Percentiles rank a stretch among this genome's conserved stretches.
Evolutionary conservation across 2,888 invertebrate genomes (phyloP).

Genomic region (Athalia circularis): DNA sequence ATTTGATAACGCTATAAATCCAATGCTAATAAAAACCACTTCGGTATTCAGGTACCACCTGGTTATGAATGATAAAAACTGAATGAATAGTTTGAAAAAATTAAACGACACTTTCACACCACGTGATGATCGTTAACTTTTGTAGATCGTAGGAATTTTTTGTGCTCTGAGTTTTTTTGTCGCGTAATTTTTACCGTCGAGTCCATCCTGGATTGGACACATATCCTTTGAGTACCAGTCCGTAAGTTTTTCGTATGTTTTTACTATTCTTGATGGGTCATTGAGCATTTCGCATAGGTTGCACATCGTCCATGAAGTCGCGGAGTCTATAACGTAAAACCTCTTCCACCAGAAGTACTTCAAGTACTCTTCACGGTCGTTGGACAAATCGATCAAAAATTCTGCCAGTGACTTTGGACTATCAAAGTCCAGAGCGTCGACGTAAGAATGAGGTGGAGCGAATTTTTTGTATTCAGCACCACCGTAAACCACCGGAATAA

Average conservation of each 20-base stretch:
- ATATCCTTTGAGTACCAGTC: constrained; percentile 59
- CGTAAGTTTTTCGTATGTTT: constrained; percentile 47
- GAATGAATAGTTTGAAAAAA: too few relatives aligned
- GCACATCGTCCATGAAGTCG: constrained; percentile 77
- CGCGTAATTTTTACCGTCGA: constrained; percentile 42
- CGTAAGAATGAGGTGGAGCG: constrained; percentile 79
- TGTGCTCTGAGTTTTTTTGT: neutral
- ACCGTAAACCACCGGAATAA: constrained; percentile 82
- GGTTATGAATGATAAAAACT: too few relatives aligned
- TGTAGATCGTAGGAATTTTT: too few relatives aligned
- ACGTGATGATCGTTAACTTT: too few relatives aligned
- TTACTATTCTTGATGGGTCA: constrained; percentile 32
- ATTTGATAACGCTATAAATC: too few relatives aligned
- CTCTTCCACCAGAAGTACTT: constrained; percentile 82
- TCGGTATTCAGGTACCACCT: too few relatives aligned
- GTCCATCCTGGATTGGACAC: constrained; percentile 59
- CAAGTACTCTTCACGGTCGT: constrained; percentile 77
- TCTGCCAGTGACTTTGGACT: constrained; percentile 77
- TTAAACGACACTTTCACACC: too few relatives aligned
- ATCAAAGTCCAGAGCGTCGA: constrained; percentile 80
- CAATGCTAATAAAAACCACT: too few relatives aligned
- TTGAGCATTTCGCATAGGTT: constrained; percentile 77
- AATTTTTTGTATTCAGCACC: constrained; percentile 79
- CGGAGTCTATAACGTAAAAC: constrained; percentile 74
- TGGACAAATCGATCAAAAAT: constrained; percentile 76